Percentiles rank a stretch among this genome's conserved stretches.
Conservation (phyloP, 2,797 vertebrate species). For the Chrosomus eos region DNA sequence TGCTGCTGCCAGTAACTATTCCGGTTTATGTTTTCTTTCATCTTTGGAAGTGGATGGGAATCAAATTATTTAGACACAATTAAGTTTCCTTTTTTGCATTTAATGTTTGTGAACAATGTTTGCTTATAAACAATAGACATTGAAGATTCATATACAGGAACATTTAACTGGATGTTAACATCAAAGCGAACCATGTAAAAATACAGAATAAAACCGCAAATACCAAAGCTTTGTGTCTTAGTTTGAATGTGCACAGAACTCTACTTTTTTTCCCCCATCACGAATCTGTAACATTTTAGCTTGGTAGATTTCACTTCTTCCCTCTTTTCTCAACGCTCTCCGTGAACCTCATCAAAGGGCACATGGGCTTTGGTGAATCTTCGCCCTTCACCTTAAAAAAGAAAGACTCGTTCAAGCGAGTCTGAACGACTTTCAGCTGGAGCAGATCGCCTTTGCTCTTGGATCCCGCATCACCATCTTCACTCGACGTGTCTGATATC, state of each 20-base stretch:
- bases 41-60: constrained; percentile 93
- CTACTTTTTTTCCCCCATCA: not conserved
- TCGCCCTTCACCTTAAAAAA: constrained; percentile 80
- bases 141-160: constrained; percentile 7
- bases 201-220: constrained; percentile 4
- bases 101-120: not conserved
- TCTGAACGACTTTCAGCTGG: constrained; percentile 77
- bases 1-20: constrained; percentile 88
- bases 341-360: constrained; percentile 75
- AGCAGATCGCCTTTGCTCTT: constrained; percentile 62
- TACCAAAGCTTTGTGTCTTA: not conserved
- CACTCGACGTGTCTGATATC: constrained; percentile 67
- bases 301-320: constrained; percentile 30
- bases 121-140: not conserved
- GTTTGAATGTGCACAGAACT: constrained; percentile 6
- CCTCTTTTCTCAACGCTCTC: constrained; percentile 14
- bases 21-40: constrained; percentile 95
- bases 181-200: not conserved
- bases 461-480: constrained; percentile 64
- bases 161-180: constrained; percentile 1
- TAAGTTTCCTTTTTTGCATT: constrained; percentile 60
- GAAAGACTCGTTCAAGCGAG: constrained; percentile 79
- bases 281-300: not conserved
- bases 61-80: constrained; percentile 94
- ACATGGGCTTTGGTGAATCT: constrained; percentile 65